These are phyloP conservation scores for Terrapene triunguis DNA, from an alignment of 2,113 vertebrate species.

Conservation along the genomic window DNA sequence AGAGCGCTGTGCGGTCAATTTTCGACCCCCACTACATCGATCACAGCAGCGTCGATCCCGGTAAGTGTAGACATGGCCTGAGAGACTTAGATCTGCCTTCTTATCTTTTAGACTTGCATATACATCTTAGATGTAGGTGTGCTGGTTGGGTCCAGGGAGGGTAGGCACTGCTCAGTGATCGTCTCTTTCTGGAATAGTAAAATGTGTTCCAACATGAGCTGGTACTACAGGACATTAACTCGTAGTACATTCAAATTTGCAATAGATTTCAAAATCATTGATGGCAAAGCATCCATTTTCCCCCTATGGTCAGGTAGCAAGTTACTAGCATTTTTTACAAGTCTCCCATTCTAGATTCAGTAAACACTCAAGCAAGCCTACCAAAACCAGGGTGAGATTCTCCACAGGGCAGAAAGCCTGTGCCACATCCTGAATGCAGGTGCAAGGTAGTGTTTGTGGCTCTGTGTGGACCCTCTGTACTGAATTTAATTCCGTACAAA, in stretches of 20 bases:
- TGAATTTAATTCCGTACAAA: background rate
- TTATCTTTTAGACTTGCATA: fast-evolving
- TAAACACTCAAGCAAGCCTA: background rate
- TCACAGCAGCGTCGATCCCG: no score
- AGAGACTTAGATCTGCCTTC: background rate
- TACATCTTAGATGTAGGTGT: background rate
- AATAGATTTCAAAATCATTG: background rate
- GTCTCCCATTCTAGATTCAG: background rate
- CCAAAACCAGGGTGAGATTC: background rate
- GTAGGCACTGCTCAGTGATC: background rate
- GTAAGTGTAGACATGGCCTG: no score
- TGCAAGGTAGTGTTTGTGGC: background rate
- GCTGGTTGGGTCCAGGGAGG: background rate
- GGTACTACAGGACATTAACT: background rate
- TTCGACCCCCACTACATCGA: no score
- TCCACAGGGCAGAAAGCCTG: background rate
- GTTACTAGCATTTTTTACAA: background rate
- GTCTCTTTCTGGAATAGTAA: background rate
- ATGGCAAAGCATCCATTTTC: background rate
- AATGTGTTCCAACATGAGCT: background rate
- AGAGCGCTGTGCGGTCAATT: no score
- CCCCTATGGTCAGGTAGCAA: background rate
- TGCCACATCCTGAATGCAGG: background rate
- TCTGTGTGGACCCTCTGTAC: background rate
- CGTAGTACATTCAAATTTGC: background rate